Evolutionary conservation across 2,113 vertebrate genomes (phyloP).

Genomic region (Gallinago paraguaiae): DNA sequence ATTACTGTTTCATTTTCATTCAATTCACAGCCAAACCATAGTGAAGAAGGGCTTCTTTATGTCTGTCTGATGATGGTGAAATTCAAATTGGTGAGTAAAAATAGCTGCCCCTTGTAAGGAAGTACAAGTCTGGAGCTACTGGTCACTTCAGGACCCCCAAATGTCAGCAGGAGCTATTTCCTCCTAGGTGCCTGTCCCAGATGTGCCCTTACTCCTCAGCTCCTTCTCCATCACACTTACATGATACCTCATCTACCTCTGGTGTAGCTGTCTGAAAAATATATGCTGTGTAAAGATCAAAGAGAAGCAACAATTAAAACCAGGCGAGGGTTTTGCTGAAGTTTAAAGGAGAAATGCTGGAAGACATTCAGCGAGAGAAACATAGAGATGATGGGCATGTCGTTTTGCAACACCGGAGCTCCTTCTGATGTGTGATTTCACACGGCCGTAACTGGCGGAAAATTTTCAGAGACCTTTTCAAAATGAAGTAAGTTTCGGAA

Average conservation of each 20-base stretch:
- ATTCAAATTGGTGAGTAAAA: not conserved
- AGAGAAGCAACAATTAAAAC: slow-evolving; percentile 21
- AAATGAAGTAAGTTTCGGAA: not conserved
- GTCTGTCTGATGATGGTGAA: not conserved
- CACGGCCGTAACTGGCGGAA: not conserved
- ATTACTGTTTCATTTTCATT: slow-evolving; percentile 12
- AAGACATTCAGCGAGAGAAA: not conserved
- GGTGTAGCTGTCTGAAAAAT: not conserved
- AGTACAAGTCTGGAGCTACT: not conserved
- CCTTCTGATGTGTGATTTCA: slow-evolving; percentile 5
- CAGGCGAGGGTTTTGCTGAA: not conserved
- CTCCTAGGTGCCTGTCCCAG: not conserved
- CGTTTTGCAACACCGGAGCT: not conserved
- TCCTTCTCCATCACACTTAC: not conserved
- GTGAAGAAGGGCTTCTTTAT: not conserved
- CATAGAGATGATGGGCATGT: not conserved
- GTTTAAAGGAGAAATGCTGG: slow-evolving; percentile 6
- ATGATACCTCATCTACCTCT: not conserved
- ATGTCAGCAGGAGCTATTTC: not conserved
- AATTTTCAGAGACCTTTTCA: not conserved
- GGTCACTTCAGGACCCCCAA: not conserved
- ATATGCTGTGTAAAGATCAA: slow-evolving; percentile 16
- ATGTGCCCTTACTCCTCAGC: not conserved
- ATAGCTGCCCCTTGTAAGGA: not conserved
- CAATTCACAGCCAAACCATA: not conserved